These are phyloP conservation scores for Bradynema listronoti DNA, from an alignment of 1,140 invertebrate genomes.

Conservation along the genomic window DNA sequence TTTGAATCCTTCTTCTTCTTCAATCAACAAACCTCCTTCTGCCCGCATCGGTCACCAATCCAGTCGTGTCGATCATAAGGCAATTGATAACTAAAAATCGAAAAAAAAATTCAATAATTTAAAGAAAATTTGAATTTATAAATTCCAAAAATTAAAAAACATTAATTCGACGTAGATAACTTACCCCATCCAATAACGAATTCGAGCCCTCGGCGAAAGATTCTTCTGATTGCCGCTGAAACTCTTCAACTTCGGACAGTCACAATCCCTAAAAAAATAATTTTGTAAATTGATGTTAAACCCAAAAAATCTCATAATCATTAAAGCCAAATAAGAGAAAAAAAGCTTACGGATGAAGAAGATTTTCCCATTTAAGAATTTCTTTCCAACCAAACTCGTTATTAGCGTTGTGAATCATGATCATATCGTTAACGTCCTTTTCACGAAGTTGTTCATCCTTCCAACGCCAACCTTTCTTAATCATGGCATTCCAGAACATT, in stretches of 20 bases:
- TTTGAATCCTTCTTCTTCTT: too few relatives aligned
- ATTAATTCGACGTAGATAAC: constrained; percentile 63
- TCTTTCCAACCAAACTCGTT: constrained; percentile 97
- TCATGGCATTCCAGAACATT: constrained; percentile 99
- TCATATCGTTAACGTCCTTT: constrained; percentile 92
- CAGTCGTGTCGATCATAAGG: constrained; percentile 99
- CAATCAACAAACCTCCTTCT: constrained; percentile 1
- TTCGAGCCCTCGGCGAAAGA: constrained; percentile 84
- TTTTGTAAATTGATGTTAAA: background rate
- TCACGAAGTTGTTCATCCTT: constrained; percentile 77
- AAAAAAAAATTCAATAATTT: too few relatives aligned
- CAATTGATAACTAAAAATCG: constrained; percentile 77
- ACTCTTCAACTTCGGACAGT: constrained; percentile 70
- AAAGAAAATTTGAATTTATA: too few relatives aligned
- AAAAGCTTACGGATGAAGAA: constrained; percentile 67
- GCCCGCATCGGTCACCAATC: constrained; percentile 95
- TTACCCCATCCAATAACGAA: constrained; percentile 68
- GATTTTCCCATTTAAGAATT: constrained; percentile 93
- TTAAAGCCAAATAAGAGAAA: too few relatives aligned
- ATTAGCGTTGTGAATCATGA: constrained; percentile 97
- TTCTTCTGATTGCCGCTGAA: constrained; percentile 92
- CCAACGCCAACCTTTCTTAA: constrained; percentile 92
- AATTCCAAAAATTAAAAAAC: too few relatives aligned
- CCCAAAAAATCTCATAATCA: too few relatives aligned
- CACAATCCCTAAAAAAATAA: constrained; percentile 50